Evolutionary conservation across 1,140 invertebrate genomes (phyloP).

Genomic region (Physella acuta): DNA sequence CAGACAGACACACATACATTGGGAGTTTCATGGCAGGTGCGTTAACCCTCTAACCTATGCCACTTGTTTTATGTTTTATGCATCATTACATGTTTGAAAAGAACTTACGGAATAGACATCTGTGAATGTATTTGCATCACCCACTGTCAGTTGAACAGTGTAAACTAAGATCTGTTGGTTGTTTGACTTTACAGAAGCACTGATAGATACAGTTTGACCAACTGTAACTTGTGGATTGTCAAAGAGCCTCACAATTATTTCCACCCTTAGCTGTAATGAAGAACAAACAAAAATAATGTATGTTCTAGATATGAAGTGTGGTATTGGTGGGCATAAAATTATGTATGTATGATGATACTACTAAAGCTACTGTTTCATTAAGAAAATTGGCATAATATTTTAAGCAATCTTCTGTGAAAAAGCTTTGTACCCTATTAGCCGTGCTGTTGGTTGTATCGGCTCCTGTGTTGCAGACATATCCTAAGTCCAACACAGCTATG

Average conservation of each 20-base stretch:
- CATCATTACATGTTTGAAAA: too few species aligned
- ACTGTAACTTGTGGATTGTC: constrained; percentile 20
- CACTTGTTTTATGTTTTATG: too few species aligned
- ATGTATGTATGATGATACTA: too few species aligned
- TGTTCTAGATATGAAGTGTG: background rate
- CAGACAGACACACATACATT: too few species aligned
- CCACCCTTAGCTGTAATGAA: constrained; percentile 36
- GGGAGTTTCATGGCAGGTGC: too few species aligned
- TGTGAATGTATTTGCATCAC: constrained; percentile 18
- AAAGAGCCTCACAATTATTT: constrained; percentile 35
- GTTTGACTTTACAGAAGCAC: constrained; percentile 36
- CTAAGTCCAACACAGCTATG: constrained; percentile 34
- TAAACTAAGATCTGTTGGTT: constrained; percentile 27
- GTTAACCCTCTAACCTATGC: too few species aligned
- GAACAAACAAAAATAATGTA: constrained; percentile 6
- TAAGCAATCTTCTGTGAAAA: too few species aligned
- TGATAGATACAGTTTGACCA: constrained; percentile 29
- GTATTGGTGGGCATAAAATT: too few species aligned
- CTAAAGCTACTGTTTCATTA: too few species aligned
- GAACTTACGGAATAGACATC: constrained; percentile 26
- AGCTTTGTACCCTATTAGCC: constrained; percentile 38
- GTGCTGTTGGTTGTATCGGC: constrained; percentile 26
- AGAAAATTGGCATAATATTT: too few species aligned
- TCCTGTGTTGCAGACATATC: constrained; percentile 34
- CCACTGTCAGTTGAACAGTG: constrained; percentile 29